Percentiles rank a stretch among this genome's conserved stretches.
Evolutionary conservation across 2,888 invertebrate genomes (phyloP).

Genomic region (Scaptomyza flava): DNA sequence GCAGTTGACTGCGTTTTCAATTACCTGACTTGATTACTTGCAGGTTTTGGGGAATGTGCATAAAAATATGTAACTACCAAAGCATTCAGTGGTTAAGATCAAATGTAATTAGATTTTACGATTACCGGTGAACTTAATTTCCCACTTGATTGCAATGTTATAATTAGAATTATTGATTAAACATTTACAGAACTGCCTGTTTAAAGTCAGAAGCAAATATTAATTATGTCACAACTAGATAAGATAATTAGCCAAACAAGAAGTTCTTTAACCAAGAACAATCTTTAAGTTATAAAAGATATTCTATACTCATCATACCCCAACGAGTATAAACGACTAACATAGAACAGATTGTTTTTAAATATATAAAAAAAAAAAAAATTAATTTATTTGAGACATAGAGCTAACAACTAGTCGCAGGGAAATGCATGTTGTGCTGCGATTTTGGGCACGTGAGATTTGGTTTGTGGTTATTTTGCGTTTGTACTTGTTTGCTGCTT

Average conservation of each 20-base stretch:
- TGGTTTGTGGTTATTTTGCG: slow-evolving; percentile 56
- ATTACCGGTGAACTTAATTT: background rate
- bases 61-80: slow-evolving; percentile 17
- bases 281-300: no score
- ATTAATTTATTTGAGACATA: slow-evolving; percentile 17
- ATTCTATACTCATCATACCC: no score
- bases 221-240: no score
- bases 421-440: slow-evolving; percentile 32
- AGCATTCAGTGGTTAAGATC: slow-evolving; percentile 5
- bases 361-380: background rate
- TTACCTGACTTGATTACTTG: slow-evolving; percentile 47
- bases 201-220: no score
- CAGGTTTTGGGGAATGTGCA: background rate
- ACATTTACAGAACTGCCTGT: background rate
- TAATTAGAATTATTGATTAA: background rate
- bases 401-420: slow-evolving; percentile 46
- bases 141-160: background rate
- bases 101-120: background rate
- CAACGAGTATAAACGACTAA: no score
- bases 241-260: no score
- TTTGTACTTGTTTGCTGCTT: background rate
- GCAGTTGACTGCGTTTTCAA: slow-evolving; percentile 53
- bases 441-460: slow-evolving; percentile 74
- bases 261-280: no score
- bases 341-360: background rate